phyloP scores from a whole-genome alignment of 2,113 vertebrate genomes.

The Sinocyclocheilus maitianheensis region DNA sequence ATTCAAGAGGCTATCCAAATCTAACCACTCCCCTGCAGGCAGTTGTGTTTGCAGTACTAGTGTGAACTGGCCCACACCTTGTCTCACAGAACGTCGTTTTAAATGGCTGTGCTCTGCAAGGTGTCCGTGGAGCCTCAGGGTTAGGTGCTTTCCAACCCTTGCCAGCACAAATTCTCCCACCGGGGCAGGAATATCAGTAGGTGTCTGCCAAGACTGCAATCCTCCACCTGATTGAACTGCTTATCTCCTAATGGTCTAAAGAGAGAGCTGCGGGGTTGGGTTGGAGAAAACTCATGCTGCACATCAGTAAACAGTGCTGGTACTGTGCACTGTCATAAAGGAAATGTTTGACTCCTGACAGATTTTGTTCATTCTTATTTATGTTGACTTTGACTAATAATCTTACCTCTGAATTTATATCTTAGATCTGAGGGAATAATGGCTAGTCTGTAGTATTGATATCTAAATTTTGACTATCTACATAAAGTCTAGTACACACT shows the following conservation, averaged over 20 bases:
- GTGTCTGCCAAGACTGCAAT: slow-evolving; percentile 24
- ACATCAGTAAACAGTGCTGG: background rate
- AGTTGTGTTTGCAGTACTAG: slow-evolving; percentile 24
- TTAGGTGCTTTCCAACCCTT: slow-evolving; percentile 36
- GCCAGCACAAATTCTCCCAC: slow-evolving; percentile 19
- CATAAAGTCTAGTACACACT: background rate
- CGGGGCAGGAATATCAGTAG: slow-evolving; percentile 12
- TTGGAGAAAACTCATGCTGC: slow-evolving; percentile 28
- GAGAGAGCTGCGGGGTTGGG: background rate
- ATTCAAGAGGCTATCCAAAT: slow-evolving; percentile 42
- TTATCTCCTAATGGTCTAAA: slow-evolving; percentile 31
- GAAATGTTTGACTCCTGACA: slow-evolving; percentile 9
- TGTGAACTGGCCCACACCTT: slow-evolving; percentile 50
- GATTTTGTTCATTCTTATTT: background rate
- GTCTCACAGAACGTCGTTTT: slow-evolving; percentile 11
- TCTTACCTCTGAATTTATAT: background rate
- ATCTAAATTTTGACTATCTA: background rate
- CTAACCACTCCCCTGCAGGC: slow-evolving; percentile 31
- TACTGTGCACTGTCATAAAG: background rate
- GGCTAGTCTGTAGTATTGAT: background rate
- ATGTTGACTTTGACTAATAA: background rate
- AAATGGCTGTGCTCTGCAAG: background rate
- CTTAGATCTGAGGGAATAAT: background rate
- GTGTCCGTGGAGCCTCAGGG: slow-evolving; percentile 27
- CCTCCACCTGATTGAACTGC: slow-evolving; percentile 37